Evolutionary conservation across 2,113 vertebrate species (phyloP), one percentile per base, ranked within the genome.

Genomic region (Solea senegalensis): DNA sequence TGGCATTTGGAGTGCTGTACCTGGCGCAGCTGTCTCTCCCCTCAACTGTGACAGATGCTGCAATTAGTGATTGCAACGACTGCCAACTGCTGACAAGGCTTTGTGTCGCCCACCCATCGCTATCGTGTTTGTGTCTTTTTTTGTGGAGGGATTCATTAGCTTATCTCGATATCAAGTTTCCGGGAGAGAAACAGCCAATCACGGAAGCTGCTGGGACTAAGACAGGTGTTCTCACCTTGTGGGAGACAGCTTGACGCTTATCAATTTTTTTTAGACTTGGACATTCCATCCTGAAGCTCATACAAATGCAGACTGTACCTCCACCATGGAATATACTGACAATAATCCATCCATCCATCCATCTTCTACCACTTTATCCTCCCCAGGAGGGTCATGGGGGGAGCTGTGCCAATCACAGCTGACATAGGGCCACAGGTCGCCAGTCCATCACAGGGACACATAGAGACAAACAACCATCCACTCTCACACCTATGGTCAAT

Each of bases 71-170:
- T 43, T 60, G 81, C 44, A 70, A 69, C 41, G 70, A 74, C 74
- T 82, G 85, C 80, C 82, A 87, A 84, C 77, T 83, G 82, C 83
- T 81, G 76, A 86, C 87, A 81, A 5, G 21, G 60, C 72, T 72
- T 67, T 65, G 62, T 62, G 66, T 76, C 86, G 71, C 15, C 71
- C 28, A n/a, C 44, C 39, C 66, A 65, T 79, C 66, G 64, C 28
- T 2, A 1, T 57, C 58, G 15, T 55, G 65, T 55, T 60, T 69
- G 57, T 46, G 53, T 14, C 67, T 26, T n/a, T 48, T 48, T 49
- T 58, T 15, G 45, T 49, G 15, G 61, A 49, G 27, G 69, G 52
- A 78, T 75, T 63, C 59, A 65, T 76, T 72, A 77, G 65, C 57
- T 85, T 81, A 88, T 85, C 80, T 72, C 7, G 10, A 55, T 65